phyloP scores from a whole-genome alignment of 2,113 vertebrate genomes.

The Noturus placidus region DNA sequence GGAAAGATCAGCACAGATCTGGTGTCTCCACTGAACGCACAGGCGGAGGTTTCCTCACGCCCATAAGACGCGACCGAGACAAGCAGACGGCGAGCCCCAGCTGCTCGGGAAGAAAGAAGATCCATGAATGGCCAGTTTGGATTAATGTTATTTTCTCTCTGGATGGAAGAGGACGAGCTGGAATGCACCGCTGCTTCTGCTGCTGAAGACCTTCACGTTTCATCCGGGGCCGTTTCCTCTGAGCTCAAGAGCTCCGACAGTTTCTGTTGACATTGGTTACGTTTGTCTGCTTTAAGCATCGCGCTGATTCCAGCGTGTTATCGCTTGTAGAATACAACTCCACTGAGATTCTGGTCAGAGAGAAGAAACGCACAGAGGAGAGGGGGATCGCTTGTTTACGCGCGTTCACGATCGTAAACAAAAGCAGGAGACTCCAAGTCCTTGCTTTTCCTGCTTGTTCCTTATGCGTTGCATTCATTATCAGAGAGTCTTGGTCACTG shows the following conservation, averaged over 20 bases:
- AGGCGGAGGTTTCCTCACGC: slow-evolving; percentile 50
- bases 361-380: background rate
- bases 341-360: background rate
- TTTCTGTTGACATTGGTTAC: background rate
- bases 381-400: slow-evolving; percentile 49
- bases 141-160: slow-evolving; percentile 46
- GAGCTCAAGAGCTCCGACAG: background rate
- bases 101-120: slow-evolving; percentile 51
- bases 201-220: slow-evolving; percentile 44
- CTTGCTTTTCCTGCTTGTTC: slow-evolving; percentile 41
- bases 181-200: slow-evolving; percentile 40
- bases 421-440: slow-evolving; percentile 55
- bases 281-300: slow-evolving; percentile 6
- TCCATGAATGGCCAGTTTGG: slow-evolving; percentile 60
- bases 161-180: slow-evolving; percentile 53
- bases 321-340: slow-evolving; percentile 5
- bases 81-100: slow-evolving; percentile 42
- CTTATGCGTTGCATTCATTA: slow-evolving; percentile 64
- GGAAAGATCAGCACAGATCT: slow-evolving; percentile 57
- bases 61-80: slow-evolving; percentile 30
- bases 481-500: slow-evolving; percentile 28
- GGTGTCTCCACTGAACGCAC: slow-evolving; percentile 22
- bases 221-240: slow-evolving; percentile 43
- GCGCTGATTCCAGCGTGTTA: background rate
- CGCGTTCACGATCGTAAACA: slow-evolving; percentile 62